Conservation (phyloP, 1,140 invertebrate species). For the Drosophila rufa region DNA sequence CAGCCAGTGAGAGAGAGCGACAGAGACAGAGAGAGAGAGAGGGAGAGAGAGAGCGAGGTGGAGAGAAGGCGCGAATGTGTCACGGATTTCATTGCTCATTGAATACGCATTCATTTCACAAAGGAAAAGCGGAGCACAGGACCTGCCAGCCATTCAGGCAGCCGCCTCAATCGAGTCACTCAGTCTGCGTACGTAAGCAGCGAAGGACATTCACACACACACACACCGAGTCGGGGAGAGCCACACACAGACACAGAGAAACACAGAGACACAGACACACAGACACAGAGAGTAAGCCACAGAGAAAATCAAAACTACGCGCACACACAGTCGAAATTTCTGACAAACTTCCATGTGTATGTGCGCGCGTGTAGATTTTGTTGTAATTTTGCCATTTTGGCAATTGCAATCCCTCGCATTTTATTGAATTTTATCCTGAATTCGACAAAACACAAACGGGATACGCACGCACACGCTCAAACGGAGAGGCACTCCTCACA, state of each 20-base stretch:
- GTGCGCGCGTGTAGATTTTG: constrained; percentile 37
- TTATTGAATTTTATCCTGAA: constrained; percentile 74
- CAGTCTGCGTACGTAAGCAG: constrained; percentile 83
- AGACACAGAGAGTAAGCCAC: constrained; percentile 68
- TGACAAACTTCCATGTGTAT: constrained; percentile 62
- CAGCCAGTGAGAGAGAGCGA: neutral
- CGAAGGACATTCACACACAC: constrained; percentile 59
- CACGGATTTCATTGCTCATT: constrained; percentile 83
- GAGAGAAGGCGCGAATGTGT: constrained; percentile 73
- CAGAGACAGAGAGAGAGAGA: neutral
- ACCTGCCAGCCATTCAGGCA: constrained; percentile 74
- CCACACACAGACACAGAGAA: constrained; percentile 38
- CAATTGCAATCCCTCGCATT: constrained; percentile 76
- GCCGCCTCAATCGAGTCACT: constrained; percentile 79
- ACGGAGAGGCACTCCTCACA: constrained; percentile 19
- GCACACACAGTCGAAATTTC: constrained; percentile 71
- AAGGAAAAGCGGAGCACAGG: constrained; percentile 50
- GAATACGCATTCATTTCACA: constrained; percentile 82
- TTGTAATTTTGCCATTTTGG: constrained; percentile 70
- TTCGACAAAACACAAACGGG: constrained; percentile 35
- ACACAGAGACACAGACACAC: constrained; percentile 50
- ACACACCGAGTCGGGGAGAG: constrained; percentile 39
- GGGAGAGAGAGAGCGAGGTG: neutral
- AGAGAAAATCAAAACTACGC: constrained; percentile 83
- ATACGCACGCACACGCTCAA: constrained; percentile 23